Evolutionary conservation across 2,113 vertebrate species (phyloP), one percentile per base, ranked within the genome.

Genomic region (Turdus rufiventris): DNA sequence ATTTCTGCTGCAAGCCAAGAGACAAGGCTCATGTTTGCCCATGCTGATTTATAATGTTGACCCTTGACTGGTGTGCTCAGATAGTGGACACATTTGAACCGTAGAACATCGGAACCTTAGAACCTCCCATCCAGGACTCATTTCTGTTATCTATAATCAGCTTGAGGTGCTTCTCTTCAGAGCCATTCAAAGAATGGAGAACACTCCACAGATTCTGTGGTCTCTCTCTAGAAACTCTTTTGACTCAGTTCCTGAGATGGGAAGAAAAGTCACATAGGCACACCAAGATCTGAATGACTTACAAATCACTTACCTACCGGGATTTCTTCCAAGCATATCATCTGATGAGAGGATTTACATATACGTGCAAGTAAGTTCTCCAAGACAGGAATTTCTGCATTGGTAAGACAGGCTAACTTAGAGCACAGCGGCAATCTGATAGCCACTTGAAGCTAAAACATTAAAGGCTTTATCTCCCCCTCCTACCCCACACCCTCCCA

Each of bases 401-500:
- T 34, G 18, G 23, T 73, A 81, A 45, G 38, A 13, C 0, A 58
- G 16, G 23, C 10, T 58, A 54, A 31, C 24, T 61, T 20, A 31
- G 10, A 78, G 26, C 47, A 63, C 23, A 36, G 38, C 11, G 67
- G 17, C 26, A 45, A 29, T 8, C 20, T 29, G 43, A 82, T 12
- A 3, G 28, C 45, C 83, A 57, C 50, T 34, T 33, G 16, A 36
- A 63, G 10, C 25, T 29, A 48, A 67, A 21, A 60, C 5, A 40
- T 10, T 45, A 40, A 33, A 65, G n/a, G 4, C 18, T 48, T 54
- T 9, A 10, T n/a, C 12, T 2, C 9, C 2, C 7, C 1, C 4
- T 5, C 8, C 10, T 2, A 54, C 10, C 51, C 13, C 7, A 6
- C 2, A 0, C 2, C 36, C 13, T 14, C 48, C 7, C 2, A 0